Conservation (phyloP, 2,113 vertebrate genomes). For the Mesembrinibis cayennensis region DNA sequence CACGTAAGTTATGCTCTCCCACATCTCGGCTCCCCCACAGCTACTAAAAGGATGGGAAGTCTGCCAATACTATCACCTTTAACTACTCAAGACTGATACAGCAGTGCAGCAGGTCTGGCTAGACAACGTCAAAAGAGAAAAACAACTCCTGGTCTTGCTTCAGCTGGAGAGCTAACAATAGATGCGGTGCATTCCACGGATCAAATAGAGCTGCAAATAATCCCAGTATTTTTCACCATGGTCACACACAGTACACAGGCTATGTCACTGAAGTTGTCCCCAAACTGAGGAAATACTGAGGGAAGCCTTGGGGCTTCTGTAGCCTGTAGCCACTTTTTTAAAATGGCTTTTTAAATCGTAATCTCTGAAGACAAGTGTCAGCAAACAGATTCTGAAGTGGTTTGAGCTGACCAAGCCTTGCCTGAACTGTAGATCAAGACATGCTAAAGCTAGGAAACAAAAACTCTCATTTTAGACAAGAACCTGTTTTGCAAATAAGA, state of each 20-base stretch:
- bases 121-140: slow-evolving; percentile 26
- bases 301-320: not conserved
- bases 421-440: not conserved
- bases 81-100: not conserved
- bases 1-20: not conserved
- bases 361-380: not conserved
- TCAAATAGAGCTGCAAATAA: slow-evolving; percentile 59
- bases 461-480: not conserved
- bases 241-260: not conserved
- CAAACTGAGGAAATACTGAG: not conserved
- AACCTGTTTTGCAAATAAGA: not conserved
- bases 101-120: not conserved
- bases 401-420: not conserved
- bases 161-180: slow-evolving; percentile 49
- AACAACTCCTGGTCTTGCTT: slow-evolving; percentile 43
- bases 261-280: not conserved
- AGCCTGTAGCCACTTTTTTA: not conserved
- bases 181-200: slow-evolving; percentile 15
- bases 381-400: not conserved
- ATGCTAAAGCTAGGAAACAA: not conserved
- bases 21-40: not conserved
- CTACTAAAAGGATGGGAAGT: not conserved
- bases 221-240: not conserved
- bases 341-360: not conserved
- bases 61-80: not conserved